Evolutionary conservation across 1,140 invertebrate species (phyloP).

Genomic region (Conus betulinus): DNA sequence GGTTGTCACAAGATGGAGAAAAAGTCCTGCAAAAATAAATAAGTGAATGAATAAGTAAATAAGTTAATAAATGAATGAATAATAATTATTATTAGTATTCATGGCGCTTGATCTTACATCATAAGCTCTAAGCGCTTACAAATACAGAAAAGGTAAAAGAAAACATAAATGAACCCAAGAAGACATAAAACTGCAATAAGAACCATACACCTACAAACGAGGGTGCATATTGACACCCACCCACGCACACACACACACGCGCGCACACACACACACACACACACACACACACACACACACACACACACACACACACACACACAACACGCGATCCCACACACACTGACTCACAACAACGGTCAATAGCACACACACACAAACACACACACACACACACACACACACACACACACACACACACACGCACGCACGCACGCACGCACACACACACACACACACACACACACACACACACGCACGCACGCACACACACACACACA

Average conservation of each 20-base stretch:
- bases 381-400: conserved; percentile 39
- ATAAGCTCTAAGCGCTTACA: too few species aligned
- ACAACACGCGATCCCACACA: conserved; percentile 37
- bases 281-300: conserved; percentile 46
- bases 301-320: too few species aligned
- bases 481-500: conserved; percentile 44
- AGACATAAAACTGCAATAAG: too few species aligned
- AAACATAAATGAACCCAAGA: too few species aligned
- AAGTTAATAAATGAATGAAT: too few species aligned
- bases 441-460: conserved; percentile 38
- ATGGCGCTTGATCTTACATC: too few species aligned
- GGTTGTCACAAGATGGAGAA: too few species aligned
- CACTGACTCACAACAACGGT: conserved; percentile 40
- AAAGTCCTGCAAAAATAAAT: too few species aligned
- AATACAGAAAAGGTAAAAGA: too few species aligned
- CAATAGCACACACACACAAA: conserved; percentile 28
- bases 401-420: conserved; percentile 46
- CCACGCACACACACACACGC: conserved; percentile 36
- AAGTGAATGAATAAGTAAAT: too few species aligned
- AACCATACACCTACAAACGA: too few species aligned
- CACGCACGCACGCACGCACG: conserved; percentile 46
- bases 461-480: conserved; percentile 42
- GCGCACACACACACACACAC: conserved; percentile 43
- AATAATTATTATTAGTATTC: too few species aligned
- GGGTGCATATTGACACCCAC: not conserved